Conservation (phyloP, 1,140 invertebrate genomes). For the Eulimnadia texana region DNA sequence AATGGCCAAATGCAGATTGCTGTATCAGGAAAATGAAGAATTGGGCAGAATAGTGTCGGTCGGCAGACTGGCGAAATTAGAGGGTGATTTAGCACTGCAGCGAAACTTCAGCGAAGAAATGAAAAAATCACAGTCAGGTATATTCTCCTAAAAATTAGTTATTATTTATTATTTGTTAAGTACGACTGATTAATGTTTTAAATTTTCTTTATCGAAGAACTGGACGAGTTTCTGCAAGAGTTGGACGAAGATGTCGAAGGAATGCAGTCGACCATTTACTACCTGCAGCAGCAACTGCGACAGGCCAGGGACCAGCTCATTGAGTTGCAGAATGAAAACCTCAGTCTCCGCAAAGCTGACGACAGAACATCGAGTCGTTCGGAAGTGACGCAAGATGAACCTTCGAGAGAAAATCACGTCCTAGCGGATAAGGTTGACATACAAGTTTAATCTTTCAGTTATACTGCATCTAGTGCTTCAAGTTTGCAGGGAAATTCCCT, state of each 20-base stretch:
- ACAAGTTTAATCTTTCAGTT: no score
- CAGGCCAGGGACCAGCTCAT: slow-evolving; percentile 49
- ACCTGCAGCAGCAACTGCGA: slow-evolving; percentile 78
- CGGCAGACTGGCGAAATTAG: slow-evolving; percentile 84
- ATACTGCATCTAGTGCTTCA: no score
- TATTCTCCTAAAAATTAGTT: background rate
- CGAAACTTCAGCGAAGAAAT: slow-evolving; percentile 93
- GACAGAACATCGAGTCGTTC: background rate
- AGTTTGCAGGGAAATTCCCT: no score
- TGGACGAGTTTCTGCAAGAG: slow-evolving; percentile 90
- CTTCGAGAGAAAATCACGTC: background rate
- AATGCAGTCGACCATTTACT: slow-evolving; percentile 92
- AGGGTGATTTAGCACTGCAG: slow-evolving; percentile 86
- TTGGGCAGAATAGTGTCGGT: slow-evolving; percentile 89
- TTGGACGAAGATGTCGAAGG: slow-evolving; percentile 94
- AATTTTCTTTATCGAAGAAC: slow-evolving; percentile 40
- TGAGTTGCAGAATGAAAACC: slow-evolving; percentile 33
- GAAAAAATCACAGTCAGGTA: slow-evolving; percentile 90
- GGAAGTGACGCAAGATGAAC: background rate
- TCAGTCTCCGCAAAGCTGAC: slow-evolving; percentile 19
- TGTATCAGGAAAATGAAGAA: slow-evolving; percentile 98
- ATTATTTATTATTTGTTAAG: slow-evolving; percentile 11
- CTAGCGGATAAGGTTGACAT: no score
- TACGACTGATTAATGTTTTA: slow-evolving; percentile 1
- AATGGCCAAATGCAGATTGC: slow-evolving; percentile 89